These are phyloP conservation scores for Mesocentrotus franciscanus DNA, from an alignment of 53 echinoderm and acorn worm genomes.

Conservation along the genomic window DNA sequence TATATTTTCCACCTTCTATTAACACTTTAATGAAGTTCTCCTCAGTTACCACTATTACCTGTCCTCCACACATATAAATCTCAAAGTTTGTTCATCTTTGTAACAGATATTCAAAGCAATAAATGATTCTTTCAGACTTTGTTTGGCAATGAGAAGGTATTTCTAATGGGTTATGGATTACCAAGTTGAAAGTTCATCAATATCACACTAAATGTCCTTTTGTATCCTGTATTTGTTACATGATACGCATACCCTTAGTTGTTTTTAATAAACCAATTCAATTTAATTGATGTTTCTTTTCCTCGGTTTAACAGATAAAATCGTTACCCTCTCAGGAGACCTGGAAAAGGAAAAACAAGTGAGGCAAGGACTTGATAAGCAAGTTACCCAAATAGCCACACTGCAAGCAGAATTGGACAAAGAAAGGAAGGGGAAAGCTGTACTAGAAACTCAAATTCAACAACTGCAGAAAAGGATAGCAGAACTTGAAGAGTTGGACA, in stretches of 20 bases:
- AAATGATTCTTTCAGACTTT: not conserved
- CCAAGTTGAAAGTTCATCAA: not conserved
- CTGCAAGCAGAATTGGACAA: constrained; percentile 20
- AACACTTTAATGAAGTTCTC: too few species aligned
- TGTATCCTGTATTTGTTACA: not conserved
- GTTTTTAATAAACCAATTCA: not conserved
- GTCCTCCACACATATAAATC: too few species aligned
- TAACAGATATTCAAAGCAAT: too few species aligned
- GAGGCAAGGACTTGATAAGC: constrained; percentile 38
- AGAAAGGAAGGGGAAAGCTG: constrained; percentile 31
- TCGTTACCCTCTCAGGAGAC: constrained; percentile 33
- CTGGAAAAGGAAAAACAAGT: constrained; percentile 32
- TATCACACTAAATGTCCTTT: not conserved
- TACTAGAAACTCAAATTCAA: constrained; percentile 9
- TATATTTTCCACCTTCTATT: too few species aligned
- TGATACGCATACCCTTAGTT: not conserved
- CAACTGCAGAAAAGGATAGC: constrained; percentile 41
- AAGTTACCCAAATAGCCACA: not conserved
- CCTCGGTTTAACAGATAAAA: not conserved
- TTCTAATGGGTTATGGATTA: not conserved
- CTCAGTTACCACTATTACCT: too few species aligned
- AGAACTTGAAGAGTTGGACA: constrained; percentile 32
- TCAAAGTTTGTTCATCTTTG: too few species aligned
- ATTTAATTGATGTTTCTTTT: not conserved
- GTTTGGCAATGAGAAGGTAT: not conserved